Conservation (phyloP, 2,797 vertebrate species). For the Crossoptilon crossoptilon region DNA sequence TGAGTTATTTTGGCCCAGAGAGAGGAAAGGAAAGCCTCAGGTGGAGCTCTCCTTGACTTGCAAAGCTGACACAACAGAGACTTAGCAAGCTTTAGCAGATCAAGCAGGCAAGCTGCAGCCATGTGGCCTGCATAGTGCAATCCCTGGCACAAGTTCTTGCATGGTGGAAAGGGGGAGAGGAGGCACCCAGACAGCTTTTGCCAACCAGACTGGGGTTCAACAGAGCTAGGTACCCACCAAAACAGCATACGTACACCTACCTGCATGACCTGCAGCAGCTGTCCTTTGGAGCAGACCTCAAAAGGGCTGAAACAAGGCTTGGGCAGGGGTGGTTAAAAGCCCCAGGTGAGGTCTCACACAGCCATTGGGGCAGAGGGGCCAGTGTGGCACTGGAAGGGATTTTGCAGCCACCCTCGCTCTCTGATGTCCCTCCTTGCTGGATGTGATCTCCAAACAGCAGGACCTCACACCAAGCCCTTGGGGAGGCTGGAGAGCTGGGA, state of each 20-base stretch:
- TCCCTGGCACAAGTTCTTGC: neutral
- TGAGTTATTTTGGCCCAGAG: neutral
- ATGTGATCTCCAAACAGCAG: neutral
- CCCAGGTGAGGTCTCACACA: neutral
- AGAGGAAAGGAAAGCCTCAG: neutral
- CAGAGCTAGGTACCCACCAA: neutral
- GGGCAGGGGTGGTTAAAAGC: neutral
- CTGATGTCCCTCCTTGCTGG: neutral
- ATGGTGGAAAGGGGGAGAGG: too few relatives aligned
- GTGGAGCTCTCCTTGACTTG: neutral
- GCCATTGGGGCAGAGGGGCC: neutral
- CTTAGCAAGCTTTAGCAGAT: neutral
- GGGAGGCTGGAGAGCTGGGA: neutral
- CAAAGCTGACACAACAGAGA: neutral
- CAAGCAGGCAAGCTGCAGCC: too few relatives aligned
- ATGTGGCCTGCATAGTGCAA: fast-evolving
- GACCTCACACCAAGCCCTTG: neutral
- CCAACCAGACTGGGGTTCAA: neutral
- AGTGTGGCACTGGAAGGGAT: neutral
- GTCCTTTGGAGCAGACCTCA: fast-evolving
- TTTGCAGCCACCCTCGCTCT: neutral
- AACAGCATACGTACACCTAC: fast-evolving
- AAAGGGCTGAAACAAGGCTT: neutral
- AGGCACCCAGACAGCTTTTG: neutral
- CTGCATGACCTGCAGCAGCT: neutral